Base-by-base conservation (phyloP, 2,888 invertebrate species). In the Watsonalla binaria region DNA sequence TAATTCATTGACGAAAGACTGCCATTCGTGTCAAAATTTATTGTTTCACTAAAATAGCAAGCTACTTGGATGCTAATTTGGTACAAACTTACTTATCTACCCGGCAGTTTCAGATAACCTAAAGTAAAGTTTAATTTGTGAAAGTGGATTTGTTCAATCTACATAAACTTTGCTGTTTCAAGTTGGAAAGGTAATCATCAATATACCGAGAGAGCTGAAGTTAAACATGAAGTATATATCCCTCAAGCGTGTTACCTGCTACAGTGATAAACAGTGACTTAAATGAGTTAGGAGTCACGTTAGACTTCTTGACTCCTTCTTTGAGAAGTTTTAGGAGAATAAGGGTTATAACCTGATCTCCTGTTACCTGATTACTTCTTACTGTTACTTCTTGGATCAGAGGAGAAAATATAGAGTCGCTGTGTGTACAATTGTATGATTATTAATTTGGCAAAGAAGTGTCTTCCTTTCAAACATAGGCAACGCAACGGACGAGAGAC, bases 191-290 rank as follows among this genome's bases (percentile, higher is more conserved):
- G 57, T 63, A 55, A 61, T 58, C 58, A 60, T 61, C 62, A 52
- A 58, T 49, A 46, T 35, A 37, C 9, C 42, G 11, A 42, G 42
- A 42, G 56, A 60, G 57, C 54, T 60, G 42, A 46, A 48, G 45
- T 45, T 53, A 59, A 54, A 53, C 49, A 52, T 54, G 53, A 57
- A 54, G 54, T 57, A 55, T 45, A 46, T 47, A 46, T 14, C 47
- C 47, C 51, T 11, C 7, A 15, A 55, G 33, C 47, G 54, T 54
- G 56, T 50, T 51, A 54, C 49, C 54, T 53, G 54, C 42, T 54
- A 54, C 59, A 60, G 63, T 58, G 56, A 59, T 63, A 62, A 63
- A 61, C 63, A 67, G 58, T 59, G 59, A 57, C 56, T 62, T 55
- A 61, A 65, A 65, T 59, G 56, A 66, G 58, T 58, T 55, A 58